Base-by-base conservation (phyloP, 2,797 vertebrate species). In the Rhynchonycteris naso region DNA sequence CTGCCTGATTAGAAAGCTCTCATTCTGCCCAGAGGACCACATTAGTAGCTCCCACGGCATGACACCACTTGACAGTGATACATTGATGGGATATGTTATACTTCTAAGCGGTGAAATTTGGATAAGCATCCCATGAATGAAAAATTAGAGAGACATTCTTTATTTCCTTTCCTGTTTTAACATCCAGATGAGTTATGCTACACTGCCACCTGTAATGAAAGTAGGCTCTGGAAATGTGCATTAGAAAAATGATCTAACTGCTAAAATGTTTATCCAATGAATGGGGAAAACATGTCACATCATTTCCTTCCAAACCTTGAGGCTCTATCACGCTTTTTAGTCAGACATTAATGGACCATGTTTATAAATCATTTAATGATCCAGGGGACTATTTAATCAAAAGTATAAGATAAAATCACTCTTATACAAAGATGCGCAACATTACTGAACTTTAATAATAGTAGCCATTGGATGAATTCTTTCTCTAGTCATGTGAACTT, bases 131-230 rank as follows among this genome's bases (percentile, higher is more conserved):
- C 47, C 12, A 30, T 7, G 72, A 58, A 74, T 88, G 63, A 93
- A 82, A 89, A 71, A 59, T n/a, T 15, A 10, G 35, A 76, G 26
- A 93, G 54, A 95, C 54, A 9, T 12, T 85, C 69, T 22, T 88
- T 68, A 91, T 92, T 93, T 89, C 68, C 93, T 79, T 89, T 89
- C 72, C 90, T 88, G 19, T 47, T 66, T 69, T 78, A 91, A 87
- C n/a, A 69, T 65, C 68, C 81, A 74, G 33, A 88, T 87, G 54
- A 93, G 6, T 80, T 58, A 87, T 9, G n/a, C n/a, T 56, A 47
- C 21, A 24, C 28, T 54, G 28, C n/a, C 85, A 84, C 43, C 43
- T 56, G 26, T 35, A 72, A 90, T 89, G 66, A 90, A 87, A 92
- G 61, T 4, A 69, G 38, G 38, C n/a, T 69, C 69, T 88, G 61